Evolutionary conservation across 2,797 vertebrate species (phyloP).

Genomic region (Centroberyx gerrardi): DNA sequence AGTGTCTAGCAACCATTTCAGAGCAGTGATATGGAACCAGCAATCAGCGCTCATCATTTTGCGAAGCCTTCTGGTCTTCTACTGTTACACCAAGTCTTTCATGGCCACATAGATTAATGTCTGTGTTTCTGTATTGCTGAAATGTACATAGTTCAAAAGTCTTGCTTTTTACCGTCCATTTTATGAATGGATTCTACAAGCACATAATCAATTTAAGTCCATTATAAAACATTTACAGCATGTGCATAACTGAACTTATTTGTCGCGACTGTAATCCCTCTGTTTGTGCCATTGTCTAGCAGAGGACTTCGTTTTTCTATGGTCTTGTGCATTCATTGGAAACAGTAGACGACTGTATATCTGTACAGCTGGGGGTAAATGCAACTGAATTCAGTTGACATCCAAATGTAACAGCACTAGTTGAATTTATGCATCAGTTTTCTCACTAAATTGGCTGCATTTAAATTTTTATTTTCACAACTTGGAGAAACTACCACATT

Average conservation of each 20-base stretch:
- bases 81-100: neutral
- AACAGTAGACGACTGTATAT: too few relatives aligned
- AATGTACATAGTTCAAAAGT: neutral
- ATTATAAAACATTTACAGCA: slow-evolving; percentile 3
- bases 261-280: neutral
- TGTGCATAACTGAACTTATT: neutral
- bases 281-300: neutral
- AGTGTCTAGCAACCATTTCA: too few relatives aligned
- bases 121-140: neutral
- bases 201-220: too few relatives aligned
- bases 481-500: neutral
- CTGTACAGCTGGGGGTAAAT: too few relatives aligned
- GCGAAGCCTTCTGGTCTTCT: too few relatives aligned
- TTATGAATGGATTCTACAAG: too few relatives aligned
- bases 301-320: neutral
- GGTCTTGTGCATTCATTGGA: too few relatives aligned
- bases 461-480: neutral
- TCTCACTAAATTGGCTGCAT: neutral
- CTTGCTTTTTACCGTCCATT: too few relatives aligned
- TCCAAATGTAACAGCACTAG: neutral
- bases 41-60: too few relatives aligned
- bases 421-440: neutral
- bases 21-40: too few relatives aligned
- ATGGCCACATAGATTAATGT: neutral
- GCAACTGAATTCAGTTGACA: neutral